These are phyloP conservation scores for Ambastaia sidthimunki DNA, from an alignment of 2,797 vertebrate genomes.

Conservation along the genomic window DNA sequence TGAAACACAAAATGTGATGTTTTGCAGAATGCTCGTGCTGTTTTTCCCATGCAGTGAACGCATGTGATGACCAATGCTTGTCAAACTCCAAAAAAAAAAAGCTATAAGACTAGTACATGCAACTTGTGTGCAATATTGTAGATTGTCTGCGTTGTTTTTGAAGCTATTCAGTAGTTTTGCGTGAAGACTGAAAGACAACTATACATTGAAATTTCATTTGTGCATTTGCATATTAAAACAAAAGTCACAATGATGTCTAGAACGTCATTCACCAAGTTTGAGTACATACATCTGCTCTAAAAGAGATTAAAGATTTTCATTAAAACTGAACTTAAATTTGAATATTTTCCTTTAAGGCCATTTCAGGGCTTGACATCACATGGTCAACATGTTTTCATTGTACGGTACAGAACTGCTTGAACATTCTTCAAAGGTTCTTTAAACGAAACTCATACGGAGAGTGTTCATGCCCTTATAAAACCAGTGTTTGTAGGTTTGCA, in stretches of 20 bases:
- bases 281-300: background rate
- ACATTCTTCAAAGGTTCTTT: background rate
- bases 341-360: background rate
- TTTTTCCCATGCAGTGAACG: background rate
- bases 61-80: background rate
- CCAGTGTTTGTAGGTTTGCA: too few species aligned
- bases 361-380: background rate
- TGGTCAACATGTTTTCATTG: background rate
- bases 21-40: background rate
- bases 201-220: background rate
- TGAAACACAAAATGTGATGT: background rate
- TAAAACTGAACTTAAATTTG: background rate
- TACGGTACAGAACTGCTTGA: background rate
- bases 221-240: background rate
- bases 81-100: background rate
- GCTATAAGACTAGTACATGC: too few species aligned
- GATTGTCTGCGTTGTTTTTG: too few species aligned
- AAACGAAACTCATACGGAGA: background rate
- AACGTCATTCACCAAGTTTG: background rate
- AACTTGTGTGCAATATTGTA: too few species aligned
- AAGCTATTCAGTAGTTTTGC: background rate
- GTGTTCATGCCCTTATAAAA: too few species aligned
- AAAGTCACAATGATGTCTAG: too few species aligned
- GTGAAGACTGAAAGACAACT: too few species aligned
- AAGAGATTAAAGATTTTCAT: background rate